These are phyloP conservation scores for Drosophila nebulosa DNA, from an alignment of 1,140 invertebrate genomes.

Conservation along the genomic window DNA sequence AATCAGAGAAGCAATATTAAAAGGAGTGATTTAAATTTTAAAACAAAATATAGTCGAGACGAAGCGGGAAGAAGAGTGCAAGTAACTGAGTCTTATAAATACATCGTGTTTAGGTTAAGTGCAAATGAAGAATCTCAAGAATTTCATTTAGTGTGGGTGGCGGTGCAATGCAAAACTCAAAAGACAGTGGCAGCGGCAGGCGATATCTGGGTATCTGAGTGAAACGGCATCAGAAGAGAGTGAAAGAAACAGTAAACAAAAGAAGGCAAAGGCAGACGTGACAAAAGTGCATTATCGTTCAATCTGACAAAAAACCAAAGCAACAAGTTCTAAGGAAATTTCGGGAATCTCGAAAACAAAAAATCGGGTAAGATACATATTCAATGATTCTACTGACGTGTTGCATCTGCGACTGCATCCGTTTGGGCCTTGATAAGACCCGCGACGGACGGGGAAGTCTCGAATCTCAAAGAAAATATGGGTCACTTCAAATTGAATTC, in stretches of 20 bases:
- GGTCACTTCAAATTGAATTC: slow-evolving; percentile 52
- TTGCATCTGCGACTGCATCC: slow-evolving; percentile 45
- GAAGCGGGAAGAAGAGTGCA: slow-evolving; percentile 4
- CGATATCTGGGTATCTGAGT: not conserved
- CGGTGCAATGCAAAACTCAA: not conserved
- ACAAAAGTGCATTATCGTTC: not conserved
- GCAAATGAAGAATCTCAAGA: not conserved
- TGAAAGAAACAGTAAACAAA: slow-evolving; percentile 9
- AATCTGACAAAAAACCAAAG: slow-evolving; percentile 7
- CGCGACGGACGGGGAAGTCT: not conserved
- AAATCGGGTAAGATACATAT: slow-evolving; percentile 35
- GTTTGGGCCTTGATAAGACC: slow-evolving; percentile 57
- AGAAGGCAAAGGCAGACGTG: slow-evolving; percentile 1
- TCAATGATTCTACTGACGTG: slow-evolving; percentile 46
- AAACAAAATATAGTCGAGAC: slow-evolving; percentile 27
- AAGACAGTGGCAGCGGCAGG: slow-evolving; percentile 5
- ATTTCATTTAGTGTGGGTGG: not conserved
- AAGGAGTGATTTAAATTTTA: slow-evolving; percentile 7
- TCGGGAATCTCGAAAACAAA: not conserved
- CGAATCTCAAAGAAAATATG: slow-evolving; percentile 36
- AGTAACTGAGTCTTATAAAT: slow-evolving; percentile 1
- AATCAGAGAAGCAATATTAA: not conserved
- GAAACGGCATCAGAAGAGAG: not conserved
- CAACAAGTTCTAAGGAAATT: slow-evolving; percentile 56
- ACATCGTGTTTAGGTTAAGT: slow-evolving; percentile 12